Percentiles rank a stretch among this genome's conserved stretches.
Conservation (phyloP, 2,888 invertebrate species). For the Mantis religiosa region DNA sequence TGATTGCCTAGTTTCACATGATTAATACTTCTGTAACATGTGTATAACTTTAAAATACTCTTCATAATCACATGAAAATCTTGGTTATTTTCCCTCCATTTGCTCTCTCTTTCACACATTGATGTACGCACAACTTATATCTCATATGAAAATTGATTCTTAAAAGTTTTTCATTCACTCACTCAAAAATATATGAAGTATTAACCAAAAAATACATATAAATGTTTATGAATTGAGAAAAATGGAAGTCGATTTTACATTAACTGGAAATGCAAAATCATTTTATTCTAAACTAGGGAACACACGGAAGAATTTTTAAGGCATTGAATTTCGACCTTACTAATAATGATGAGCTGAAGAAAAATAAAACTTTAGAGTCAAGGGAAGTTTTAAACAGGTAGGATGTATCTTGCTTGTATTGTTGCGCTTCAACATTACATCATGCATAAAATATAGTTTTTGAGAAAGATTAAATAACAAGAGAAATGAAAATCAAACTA, state of each 20-base stretch:
- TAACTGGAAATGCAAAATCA: background rate
- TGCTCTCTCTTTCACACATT: background rate
- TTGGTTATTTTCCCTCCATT: background rate
- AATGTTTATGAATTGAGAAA: background rate
- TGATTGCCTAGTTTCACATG: background rate
- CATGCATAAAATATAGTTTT: conserved; percentile 11
- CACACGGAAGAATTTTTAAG: background rate
- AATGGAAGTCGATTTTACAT: background rate
- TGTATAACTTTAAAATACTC: background rate
- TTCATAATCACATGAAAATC: background rate
- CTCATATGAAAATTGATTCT: background rate
- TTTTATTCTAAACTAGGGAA: background rate
- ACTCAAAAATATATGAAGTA: background rate
- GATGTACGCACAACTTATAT: background rate
- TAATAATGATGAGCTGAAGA: background rate
- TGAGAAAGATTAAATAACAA: background rate
- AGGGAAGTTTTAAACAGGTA: background rate
- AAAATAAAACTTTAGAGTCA: background rate
- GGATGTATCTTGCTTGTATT: background rate
- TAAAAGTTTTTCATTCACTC: background rate
- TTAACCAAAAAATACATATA: background rate
- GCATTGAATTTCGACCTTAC: background rate
- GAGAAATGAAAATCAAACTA: background rate
- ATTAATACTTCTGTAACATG: background rate
- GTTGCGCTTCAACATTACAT: conserved; percentile 15